These are phyloP conservation scores for Azorinus chamasolen DNA, from an alignment of 2,888 invertebrate species.

Conservation along the genomic window DNA sequence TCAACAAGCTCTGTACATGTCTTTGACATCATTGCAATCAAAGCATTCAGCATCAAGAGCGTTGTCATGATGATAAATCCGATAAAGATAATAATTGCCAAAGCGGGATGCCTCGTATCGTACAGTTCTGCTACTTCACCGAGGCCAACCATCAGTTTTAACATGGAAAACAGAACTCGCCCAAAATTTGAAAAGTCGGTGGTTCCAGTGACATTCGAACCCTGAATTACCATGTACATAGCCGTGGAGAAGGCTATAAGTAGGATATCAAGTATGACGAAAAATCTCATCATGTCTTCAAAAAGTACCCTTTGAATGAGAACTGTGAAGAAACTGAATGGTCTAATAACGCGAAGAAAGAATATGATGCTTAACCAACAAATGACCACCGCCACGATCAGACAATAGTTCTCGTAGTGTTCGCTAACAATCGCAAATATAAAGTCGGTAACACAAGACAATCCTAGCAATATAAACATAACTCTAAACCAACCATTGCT, in stretches of 20 bases:
- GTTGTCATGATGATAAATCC: conserved; percentile 70
- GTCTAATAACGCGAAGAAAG: conserved; percentile 68
- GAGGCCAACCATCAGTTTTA: conserved; percentile 74
- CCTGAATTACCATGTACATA: conserved; percentile 71
- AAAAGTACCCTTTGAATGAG: conserved; percentile 73
- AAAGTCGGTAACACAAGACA: conserved; percentile 63
- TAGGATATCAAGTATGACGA: conserved; percentile 67
- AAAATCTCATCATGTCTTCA: conserved; percentile 69
- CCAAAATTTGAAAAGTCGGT: conserved; percentile 52
- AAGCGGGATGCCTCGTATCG: conserved; percentile 59
- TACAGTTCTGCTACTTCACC: conserved; percentile 61
- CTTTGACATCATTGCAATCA: conserved; percentile 75
- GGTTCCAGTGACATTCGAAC: conserved; percentile 25
- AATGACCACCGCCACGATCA: conserved; percentile 67
- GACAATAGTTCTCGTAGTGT: conserved; percentile 56
- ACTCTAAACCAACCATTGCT: conserved; percentile 68
- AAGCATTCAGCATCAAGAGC: conserved; percentile 71
- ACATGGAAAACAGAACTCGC: conserved; percentile 66
- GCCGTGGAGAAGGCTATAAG: conserved; percentile 72
- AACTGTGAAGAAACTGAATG: conserved; percentile 78
- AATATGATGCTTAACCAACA: conserved; percentile 75
- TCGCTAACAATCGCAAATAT: conserved; percentile 32
- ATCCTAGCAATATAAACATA: conserved; percentile 63
- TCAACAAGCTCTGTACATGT: conserved; percentile 67
- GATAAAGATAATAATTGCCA: conserved; percentile 65